Evolutionary conservation across 2,113 vertebrate species (phyloP).

Genomic region (Solea solea): DNA sequence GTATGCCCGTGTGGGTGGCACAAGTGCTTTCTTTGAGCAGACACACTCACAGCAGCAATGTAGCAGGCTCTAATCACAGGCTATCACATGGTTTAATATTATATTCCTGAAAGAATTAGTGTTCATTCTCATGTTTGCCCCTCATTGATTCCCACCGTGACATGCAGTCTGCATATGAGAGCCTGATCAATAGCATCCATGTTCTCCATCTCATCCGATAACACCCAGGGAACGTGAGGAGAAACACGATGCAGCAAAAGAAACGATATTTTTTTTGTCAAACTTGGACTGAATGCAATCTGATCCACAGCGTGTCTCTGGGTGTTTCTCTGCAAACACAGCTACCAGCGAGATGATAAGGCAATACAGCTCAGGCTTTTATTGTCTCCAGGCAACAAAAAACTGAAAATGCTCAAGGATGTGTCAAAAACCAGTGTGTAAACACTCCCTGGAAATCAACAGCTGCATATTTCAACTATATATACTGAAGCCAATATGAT

Average conservation of each 20-base stretch:
- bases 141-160: constrained; percentile 41
- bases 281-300: constrained; percentile 9
- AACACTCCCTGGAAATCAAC: neutral
- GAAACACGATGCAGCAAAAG: neutral
- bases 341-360: neutral
- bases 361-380: too few relatives aligned
- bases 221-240: neutral
- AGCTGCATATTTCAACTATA: neutral
- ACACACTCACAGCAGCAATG: neutral
- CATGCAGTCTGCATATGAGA: constrained; percentile 29
- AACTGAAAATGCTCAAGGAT: too few relatives aligned
- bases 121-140: constrained; percentile 12
- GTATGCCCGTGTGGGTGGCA: neutral
- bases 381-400: too few relatives aligned
- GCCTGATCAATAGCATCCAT: constrained; percentile 38
- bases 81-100: neutral
- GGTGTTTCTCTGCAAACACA: neutral
- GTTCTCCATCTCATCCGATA: neutral
- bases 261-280: too few relatives aligned
- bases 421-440: too few relatives aligned
- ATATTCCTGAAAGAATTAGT: neutral
- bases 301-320: constrained; percentile 3
- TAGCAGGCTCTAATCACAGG: neutral
- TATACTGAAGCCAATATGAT: neutral
- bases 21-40: neutral